These are phyloP conservation scores for Dusona sp. DNA, from an alignment of 2,888 invertebrate genomes.

Conservation along the genomic window DNA sequence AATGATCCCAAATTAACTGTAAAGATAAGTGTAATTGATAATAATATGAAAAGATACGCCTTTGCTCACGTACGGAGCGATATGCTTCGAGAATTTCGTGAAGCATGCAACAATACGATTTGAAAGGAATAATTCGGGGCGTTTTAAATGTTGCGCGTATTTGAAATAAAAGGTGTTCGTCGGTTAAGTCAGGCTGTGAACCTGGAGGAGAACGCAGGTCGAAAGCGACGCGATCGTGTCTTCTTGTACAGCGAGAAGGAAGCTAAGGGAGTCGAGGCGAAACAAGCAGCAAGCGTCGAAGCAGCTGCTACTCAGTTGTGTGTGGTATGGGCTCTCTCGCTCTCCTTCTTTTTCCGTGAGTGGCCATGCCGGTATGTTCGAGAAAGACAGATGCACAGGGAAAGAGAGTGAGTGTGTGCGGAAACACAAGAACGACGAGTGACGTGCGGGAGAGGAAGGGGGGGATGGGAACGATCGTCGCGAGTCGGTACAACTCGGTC, in stretches of 20 bases:
- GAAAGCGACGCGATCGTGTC: conserved; percentile 60
- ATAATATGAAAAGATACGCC: neutral
- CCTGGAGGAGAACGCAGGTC: conserved; percentile 58
- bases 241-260: conserved; percentile 50
- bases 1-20: neutral
- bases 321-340: conserved; percentile 33
- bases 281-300: conserved; percentile 57
- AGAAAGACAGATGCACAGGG: conserved; percentile 19
- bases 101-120: neutral
- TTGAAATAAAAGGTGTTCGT: conserved; percentile 12
- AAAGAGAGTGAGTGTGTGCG: conserved; percentile 45
- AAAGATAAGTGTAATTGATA: neutral
- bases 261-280: conserved; percentile 47
- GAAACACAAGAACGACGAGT: conserved; percentile 58
- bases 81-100: neutral
- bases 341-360: conserved; percentile 44
- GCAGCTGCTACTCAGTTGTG: conserved; percentile 68
- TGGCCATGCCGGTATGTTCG: conserved; percentile 52
- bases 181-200: conserved; percentile 33
- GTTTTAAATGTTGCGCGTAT: neutral
- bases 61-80: neutral
- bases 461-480: conserved; percentile 50
- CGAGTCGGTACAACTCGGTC: conserved; percentile 62
- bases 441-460: conserved; percentile 33
- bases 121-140: neutral